These are phyloP conservation scores for Hycleus cichorii DNA, from an alignment of 1,140 invertebrate species.

Conservation along the genomic window DNA sequence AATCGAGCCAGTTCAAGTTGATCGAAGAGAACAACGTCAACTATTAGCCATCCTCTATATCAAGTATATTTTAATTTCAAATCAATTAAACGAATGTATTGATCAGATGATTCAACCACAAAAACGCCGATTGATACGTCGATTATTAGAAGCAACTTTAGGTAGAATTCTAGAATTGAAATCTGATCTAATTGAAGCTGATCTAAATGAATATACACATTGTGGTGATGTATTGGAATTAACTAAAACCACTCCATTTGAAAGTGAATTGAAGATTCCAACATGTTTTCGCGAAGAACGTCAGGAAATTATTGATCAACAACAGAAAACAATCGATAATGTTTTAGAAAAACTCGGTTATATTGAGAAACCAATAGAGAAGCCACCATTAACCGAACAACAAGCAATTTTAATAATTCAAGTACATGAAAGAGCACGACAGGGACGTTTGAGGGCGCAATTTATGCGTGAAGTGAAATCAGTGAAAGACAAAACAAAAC, in stretches of 20 bases:
- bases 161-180: constrained; percentile 73
- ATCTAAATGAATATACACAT: constrained; percentile 79
- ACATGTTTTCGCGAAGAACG: constrained; percentile 62
- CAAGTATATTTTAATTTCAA: constrained; percentile 70
- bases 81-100: constrained; percentile 72
- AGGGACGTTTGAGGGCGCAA: constrained; percentile 74
- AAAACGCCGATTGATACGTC: constrained; percentile 72
- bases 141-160: constrained; percentile 70
- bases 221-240: constrained; percentile 68
- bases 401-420: constrained; percentile 83
- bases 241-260: constrained; percentile 47
- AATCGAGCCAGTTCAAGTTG: constrained; percentile 50
- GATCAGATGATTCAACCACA: constrained; percentile 91
- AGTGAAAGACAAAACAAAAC: constrained; percentile 64
- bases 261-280: constrained; percentile 54
- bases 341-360: constrained; percentile 60
- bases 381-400: constrained; percentile 59
- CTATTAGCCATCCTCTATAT: constrained; percentile 60
- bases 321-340: constrained; percentile 55
- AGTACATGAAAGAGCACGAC: constrained; percentile 82
- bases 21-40: constrained; percentile 51
- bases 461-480: constrained; percentile 85
- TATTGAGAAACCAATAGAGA: constrained; percentile 50
- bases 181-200: constrained; percentile 78
- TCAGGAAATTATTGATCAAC: constrained; percentile 51